phyloP scores from a whole-genome alignment of 2,888 invertebrate genomes.

The Zhuqinia jingwanae region DNA sequence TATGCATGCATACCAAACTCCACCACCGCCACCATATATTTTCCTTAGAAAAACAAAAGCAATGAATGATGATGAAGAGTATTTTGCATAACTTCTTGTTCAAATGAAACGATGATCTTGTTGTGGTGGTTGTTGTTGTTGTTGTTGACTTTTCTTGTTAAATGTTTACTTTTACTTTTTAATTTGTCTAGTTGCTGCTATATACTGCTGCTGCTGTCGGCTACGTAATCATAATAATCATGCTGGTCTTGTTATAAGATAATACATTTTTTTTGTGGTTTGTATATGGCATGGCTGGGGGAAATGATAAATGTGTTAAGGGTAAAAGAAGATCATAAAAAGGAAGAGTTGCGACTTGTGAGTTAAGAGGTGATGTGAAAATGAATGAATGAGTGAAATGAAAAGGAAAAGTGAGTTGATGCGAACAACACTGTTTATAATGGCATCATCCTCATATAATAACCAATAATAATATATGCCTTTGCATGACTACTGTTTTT shows the following conservation, averaged over 20 bases:
- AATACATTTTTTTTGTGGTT: background rate
- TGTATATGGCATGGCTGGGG: background rate
- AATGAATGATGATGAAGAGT: constrained; percentile 24
- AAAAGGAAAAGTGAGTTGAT: constrained; percentile 13
- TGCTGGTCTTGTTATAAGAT: background rate
- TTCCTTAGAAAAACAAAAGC: constrained; percentile 31
- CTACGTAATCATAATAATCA: background rate
- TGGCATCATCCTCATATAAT: background rate
- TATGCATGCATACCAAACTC: too few relatives aligned
- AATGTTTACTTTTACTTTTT: constrained; percentile 51
- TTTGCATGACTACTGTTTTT: background rate
- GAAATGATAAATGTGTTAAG: background rate
- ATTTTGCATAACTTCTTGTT: constrained; percentile 41
- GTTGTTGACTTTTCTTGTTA: constrained; percentile 48
- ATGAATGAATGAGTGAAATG: constrained; percentile 46
- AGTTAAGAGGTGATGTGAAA: constrained; percentile 17
- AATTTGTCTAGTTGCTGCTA: background rate
- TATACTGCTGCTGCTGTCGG: background rate
- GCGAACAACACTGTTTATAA: background rate
- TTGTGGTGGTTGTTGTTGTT: background rate
- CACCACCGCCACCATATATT: background rate
- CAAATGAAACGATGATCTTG: too few relatives aligned
- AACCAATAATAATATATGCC: too few relatives aligned
- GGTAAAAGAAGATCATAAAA: constrained; percentile 16
- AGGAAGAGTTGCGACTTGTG: background rate